Percentiles rank a stretch among this genome's conserved stretches.
phyloP scores from a whole-genome alignment of 2,113 vertebrate genomes.

The Dendropsophus ebraccatus region DNA sequence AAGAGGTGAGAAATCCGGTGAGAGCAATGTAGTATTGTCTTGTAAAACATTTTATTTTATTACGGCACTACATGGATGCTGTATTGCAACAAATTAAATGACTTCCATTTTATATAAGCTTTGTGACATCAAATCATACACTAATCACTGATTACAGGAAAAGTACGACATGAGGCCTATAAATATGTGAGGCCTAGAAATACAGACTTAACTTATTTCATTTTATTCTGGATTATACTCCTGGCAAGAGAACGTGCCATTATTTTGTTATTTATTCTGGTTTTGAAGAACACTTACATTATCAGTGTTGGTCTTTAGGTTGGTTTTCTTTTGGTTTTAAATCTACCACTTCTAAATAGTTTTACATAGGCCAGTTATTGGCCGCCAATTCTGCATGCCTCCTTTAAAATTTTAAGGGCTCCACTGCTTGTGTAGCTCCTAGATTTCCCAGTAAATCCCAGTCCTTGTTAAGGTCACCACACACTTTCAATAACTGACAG shows the following conservation, averaged over 20 bases:
- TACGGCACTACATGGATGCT: background rate
- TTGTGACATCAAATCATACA: background rate
- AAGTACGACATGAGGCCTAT: background rate
- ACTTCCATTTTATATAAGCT: background rate
- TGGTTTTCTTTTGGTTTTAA: background rate
- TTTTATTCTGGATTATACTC: background rate
- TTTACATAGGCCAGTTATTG: too few relatives aligned
- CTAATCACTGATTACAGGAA: background rate
- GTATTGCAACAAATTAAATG: constrained; percentile 9
- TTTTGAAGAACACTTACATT: background rate
- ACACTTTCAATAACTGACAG: too few relatives aligned
- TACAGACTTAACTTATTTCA: background rate
- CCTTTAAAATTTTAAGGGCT: too few relatives aligned
- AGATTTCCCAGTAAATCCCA: too few relatives aligned
- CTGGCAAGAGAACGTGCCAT: too few relatives aligned
- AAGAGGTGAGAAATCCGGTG: constrained; percentile 38
- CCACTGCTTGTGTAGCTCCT: too few relatives aligned
- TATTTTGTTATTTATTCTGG: background rate
- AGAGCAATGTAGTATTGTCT: constrained; percentile 36
- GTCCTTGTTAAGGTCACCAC: too few relatives aligned
- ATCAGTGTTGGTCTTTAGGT: background rate
- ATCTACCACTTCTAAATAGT: background rate
- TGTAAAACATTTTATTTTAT: constrained; percentile 45
- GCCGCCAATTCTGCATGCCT: too few relatives aligned
- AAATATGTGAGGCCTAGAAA: background rate